Conservation (phyloP, 2,113 vertebrate species). For the Brachypteracias leptosomus region DNA sequence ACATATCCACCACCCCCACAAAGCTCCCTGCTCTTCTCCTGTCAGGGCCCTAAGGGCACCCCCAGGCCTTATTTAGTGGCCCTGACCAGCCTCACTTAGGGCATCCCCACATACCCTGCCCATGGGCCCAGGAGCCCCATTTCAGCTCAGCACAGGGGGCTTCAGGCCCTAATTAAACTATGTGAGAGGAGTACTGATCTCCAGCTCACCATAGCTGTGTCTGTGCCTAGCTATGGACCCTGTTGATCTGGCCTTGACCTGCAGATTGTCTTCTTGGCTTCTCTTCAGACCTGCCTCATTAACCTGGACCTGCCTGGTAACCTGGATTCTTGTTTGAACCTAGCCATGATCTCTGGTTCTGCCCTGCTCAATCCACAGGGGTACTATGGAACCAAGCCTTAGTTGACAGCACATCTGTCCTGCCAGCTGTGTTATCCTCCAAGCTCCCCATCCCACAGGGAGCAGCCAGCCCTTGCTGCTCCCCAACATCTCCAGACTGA, state of each 20-base stretch:
- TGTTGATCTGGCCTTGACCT: not conserved
- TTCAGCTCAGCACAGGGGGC: not conserved
- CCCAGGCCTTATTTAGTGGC: not conserved
- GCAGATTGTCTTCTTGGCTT: not conserved
- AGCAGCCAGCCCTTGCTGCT: not conserved
- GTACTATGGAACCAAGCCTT: not conserved
- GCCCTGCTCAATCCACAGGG: not conserved
- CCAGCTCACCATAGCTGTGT: not conserved
- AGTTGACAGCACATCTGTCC: not conserved
- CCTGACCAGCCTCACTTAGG: not conserved
- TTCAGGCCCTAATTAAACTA: not conserved
- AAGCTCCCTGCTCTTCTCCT: too few species aligned
- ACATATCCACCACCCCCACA: too few species aligned
- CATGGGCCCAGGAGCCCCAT: not conserved
- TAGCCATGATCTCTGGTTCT: not conserved
- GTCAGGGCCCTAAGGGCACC: too few species aligned
- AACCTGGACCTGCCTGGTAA: not conserved
- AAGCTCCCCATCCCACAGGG: fast-evolving
- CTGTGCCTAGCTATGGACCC: not conserved
- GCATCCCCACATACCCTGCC: not conserved
- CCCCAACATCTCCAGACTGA: not conserved
- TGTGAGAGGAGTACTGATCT: not conserved
- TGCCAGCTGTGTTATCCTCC: fast-evolving
- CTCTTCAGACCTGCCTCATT: not conserved
- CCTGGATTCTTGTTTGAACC: not conserved